Evolutionary conservation across 2,888 invertebrate genomes (phyloP).

Genomic region (Catocala fraxini): DNA sequence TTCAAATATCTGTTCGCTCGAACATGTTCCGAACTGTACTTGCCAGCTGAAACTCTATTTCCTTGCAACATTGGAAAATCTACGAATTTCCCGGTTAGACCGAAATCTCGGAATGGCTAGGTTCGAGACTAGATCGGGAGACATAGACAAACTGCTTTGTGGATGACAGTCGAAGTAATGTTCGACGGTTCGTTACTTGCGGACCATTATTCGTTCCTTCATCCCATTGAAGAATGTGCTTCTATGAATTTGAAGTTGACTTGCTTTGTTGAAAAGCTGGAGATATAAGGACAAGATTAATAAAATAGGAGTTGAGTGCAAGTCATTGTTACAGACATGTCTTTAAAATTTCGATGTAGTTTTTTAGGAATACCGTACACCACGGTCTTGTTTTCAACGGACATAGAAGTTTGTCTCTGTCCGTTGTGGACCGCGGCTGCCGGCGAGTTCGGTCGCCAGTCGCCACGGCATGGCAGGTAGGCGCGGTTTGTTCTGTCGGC

Average conservation of each 20-base stretch:
- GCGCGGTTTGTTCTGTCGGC: too few relatives aligned
- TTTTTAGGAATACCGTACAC: too few relatives aligned
- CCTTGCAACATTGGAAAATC: constrained; percentile 39
- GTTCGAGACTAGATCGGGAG: constrained; percentile 26
- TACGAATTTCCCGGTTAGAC: constrained; percentile 40
- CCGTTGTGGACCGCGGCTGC: too few relatives aligned
- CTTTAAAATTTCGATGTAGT: too few relatives aligned
- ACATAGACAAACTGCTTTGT: constrained; percentile 34
- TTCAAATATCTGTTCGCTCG: constrained; percentile 28
- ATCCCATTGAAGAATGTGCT: constrained; percentile 11
- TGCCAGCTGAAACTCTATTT: constrained; percentile 44
- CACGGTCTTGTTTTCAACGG: too few relatives aligned
- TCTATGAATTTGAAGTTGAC: background rate
- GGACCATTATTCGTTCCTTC: constrained; percentile 12
- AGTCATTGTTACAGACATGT: too few relatives aligned
- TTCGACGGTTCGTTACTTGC: constrained; percentile 17
- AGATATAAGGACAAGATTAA: too few relatives aligned
- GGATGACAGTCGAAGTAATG: constrained; percentile 12
- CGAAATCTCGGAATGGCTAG: constrained; percentile 26
- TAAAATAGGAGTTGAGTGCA: too few relatives aligned
- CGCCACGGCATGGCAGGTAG: too few relatives aligned
- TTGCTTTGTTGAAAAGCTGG: too few relatives aligned
- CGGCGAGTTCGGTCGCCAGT: too few relatives aligned
- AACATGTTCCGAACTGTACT: constrained; percentile 34
- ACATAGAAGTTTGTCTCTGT: too few relatives aligned